phyloP scores from a whole-genome alignment of 2,797 vertebrate species.

The Cyclura pinguis region DNA sequence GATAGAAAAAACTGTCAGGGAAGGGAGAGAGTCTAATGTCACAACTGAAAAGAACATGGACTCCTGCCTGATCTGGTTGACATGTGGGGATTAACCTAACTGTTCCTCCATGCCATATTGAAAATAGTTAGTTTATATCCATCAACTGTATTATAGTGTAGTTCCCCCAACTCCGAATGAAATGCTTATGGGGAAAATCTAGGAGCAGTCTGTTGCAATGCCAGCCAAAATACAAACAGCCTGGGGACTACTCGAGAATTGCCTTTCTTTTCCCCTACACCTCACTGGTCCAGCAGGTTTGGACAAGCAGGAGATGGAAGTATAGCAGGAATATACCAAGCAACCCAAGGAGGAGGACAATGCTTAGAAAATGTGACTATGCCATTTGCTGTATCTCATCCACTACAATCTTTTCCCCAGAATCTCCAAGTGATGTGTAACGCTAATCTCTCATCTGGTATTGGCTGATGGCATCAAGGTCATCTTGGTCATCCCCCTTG shows the following conservation, averaged over 20 bases:
- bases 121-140: too few species aligned
- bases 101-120: too few species aligned
- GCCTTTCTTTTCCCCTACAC: neutral
- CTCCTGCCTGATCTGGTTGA: too few species aligned
- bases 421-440: neutral
- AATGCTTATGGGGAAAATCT: neutral
- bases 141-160: neutral
- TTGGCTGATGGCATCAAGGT: neutral
- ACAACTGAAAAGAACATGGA: too few species aligned
- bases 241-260: too few species aligned
- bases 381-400: too few species aligned
- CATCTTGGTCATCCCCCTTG: too few species aligned
- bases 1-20: too few species aligned
- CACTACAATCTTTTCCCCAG: neutral
- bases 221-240: neutral
- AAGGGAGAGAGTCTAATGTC: too few species aligned
- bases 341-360: neutral
- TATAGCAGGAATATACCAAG: neutral
- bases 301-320: neutral
- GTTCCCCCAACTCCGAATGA: neutral
- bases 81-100: too few species aligned
- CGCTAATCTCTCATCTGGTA: neutral
- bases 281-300: too few species aligned
- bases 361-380: neutral
- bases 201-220: neutral